Percentiles rank a stretch among this genome's conserved stretches.
Conservation (phyloP, 1,140 invertebrate species). For the Eciton burchellii region DNA sequence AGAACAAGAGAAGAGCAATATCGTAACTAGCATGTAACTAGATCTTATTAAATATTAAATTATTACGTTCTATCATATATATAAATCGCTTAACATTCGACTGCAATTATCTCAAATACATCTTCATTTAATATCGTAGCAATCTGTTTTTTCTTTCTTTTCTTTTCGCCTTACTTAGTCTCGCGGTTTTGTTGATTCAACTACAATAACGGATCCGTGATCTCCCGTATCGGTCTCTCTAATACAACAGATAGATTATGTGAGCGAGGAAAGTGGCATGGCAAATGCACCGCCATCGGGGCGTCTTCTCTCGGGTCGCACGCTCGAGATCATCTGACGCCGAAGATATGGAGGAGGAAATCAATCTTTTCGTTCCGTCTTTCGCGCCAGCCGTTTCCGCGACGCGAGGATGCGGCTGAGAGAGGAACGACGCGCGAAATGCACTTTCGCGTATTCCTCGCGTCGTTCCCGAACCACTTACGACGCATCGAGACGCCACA, state of each 20-base stretch:
- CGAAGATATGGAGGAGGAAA: conserved; percentile 59
- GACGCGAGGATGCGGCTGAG: not conserved
- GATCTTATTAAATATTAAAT: no score
- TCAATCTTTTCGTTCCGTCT: conserved; percentile 42
- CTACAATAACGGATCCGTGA: not conserved
- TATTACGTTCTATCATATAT: no score
- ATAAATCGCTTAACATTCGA: no score
- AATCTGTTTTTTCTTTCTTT: not conserved
- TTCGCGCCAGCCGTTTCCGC: not conserved
- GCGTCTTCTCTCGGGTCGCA: not conserved
- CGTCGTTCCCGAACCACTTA: conserved; percentile 40
- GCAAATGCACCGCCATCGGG: conserved; percentile 13
- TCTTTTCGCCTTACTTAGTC: not conserved
- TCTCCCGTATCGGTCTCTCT: not conserved
- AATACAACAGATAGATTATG: conserved; percentile 16
- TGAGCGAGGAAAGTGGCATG: conserved; percentile 13
- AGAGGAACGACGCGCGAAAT: conserved; percentile 62
- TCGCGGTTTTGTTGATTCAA: not conserved
- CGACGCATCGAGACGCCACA: conserved; percentile 42
- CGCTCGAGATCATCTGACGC: conserved; percentile 38
- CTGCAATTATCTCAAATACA: no score
- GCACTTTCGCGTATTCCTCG: conserved; percentile 63
- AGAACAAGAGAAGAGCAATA: no score
- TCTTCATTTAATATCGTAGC: no score
- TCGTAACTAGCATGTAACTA: no score